Conservation (phyloP, 2,888 invertebrate species). For the Amphiduros pacificus region DNA sequence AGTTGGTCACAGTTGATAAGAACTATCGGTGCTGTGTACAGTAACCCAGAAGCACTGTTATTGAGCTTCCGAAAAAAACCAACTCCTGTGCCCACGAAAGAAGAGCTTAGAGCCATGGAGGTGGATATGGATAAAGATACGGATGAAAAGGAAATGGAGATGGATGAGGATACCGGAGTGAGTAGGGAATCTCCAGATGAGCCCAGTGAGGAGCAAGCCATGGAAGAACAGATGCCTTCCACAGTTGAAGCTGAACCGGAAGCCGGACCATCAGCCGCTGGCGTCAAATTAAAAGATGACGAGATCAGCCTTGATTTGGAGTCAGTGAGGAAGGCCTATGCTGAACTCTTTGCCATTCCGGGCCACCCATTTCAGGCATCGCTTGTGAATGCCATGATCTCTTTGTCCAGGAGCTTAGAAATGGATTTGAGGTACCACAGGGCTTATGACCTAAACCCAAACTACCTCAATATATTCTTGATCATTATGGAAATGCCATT, state of each 20-base stretch:
- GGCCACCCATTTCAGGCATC: conserved; percentile 67
- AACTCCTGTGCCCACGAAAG: conserved; percentile 62
- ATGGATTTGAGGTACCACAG: conserved; percentile 69
- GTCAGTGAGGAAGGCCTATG: conserved; percentile 73
- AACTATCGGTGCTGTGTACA: conserved; percentile 78
- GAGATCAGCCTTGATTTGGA: conserved; percentile 51
- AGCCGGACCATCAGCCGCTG: neutral
- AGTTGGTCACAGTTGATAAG: conserved; percentile 74
- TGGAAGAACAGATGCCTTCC: neutral
- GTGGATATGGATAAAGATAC: conserved; percentile 86
- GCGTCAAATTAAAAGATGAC: conserved; percentile 23
- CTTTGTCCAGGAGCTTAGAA: conserved; percentile 73
- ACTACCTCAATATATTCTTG: conserved; percentile 67
- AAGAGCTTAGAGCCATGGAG: conserved; percentile 73
- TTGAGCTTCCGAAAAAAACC: conserved; percentile 67
- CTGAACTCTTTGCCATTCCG: conserved; percentile 61
- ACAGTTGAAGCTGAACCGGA: neutral
- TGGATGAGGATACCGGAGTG: conserved; percentile 3
- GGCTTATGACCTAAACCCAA: conserved; percentile 58
- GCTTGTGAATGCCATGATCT: conserved; percentile 74
- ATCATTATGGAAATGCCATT: conserved; percentile 80
- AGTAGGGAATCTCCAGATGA: neutral
- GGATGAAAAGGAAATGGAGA: conserved; percentile 62
- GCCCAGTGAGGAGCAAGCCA: neutral
- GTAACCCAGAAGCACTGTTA: conserved; percentile 70